phyloP scores from a whole-genome alignment of 1,140 invertebrate species.

The fruit fly (Drosophila melanogaster) region DNA sequence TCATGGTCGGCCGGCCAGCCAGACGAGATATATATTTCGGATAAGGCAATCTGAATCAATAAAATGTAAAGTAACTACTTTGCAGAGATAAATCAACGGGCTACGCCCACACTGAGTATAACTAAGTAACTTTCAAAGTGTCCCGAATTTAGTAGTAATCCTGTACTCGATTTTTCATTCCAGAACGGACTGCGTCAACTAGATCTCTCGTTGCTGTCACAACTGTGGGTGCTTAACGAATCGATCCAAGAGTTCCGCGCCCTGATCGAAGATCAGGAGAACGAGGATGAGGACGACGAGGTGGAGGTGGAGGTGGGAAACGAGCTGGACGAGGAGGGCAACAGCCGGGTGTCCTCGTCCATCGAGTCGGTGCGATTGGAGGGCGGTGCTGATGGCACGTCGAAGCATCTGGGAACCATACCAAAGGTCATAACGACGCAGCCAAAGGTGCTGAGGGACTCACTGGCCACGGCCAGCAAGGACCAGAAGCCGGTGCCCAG shows the following conservation, averaged over 20 bases:
- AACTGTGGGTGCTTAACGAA: conserved; percentile 94
- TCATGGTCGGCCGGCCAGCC: conserved; percentile 16
- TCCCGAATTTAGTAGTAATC: neutral
- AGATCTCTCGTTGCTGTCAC: conserved; percentile 93
- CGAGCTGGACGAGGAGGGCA: conserved; percentile 82
- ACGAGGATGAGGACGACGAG: conserved; percentile 69
- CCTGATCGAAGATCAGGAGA: conserved; percentile 89
- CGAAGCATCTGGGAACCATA: conserved; percentile 73
- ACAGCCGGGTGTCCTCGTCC: conserved; percentile 87
- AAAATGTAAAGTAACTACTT: conserved; percentile 9
- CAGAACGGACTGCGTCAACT: conserved; percentile 92
- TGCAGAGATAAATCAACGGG: neutral
- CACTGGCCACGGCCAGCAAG: conserved; percentile 81
- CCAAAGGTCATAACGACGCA: conserved; percentile 83
- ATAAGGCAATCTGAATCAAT: conserved; percentile 26
- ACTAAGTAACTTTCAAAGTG: neutral
- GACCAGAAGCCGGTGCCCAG: conserved; percentile 72
- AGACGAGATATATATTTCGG: conserved; percentile 21
- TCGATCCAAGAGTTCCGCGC: conserved; percentile 95
- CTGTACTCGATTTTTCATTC: conserved; percentile 1
- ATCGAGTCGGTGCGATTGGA: conserved; percentile 87
- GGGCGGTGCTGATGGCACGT: conserved; percentile 85
- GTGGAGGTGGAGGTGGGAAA: conserved; percentile 47
- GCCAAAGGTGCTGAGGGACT: conserved; percentile 29
- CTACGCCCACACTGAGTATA: neutral